phyloP scores from a whole-genome alignment of 2,888 invertebrate species.

The Chymomyza procnemis region DNA sequence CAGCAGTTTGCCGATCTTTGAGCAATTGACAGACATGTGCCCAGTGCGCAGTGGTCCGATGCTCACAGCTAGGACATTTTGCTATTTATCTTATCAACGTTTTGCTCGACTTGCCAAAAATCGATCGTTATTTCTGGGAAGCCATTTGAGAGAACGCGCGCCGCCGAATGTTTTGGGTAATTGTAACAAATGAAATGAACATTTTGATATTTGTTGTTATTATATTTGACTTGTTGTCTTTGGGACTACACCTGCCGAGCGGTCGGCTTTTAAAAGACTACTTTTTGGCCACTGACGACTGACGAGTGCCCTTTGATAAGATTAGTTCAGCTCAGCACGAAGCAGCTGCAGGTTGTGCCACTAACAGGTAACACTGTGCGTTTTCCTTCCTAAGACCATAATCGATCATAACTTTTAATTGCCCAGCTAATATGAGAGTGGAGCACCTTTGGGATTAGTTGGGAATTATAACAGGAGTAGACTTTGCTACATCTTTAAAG shows the following conservation, averaged over 20 bases:
- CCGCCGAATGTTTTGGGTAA: constrained; percentile 57
- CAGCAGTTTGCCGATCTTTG: constrained; percentile 24
- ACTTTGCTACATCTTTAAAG: not conserved
- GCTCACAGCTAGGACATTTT: constrained; percentile 34
- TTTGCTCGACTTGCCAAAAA: constrained; percentile 31
- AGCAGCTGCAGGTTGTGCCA: constrained; percentile 23
- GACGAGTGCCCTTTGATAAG: constrained; percentile 58
- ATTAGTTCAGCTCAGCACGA: constrained; percentile 50
- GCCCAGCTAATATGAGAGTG: constrained; percentile 46
- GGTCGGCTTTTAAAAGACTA: constrained; percentile 2
- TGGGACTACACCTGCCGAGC: constrained; percentile 51
- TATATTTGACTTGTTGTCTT: constrained; percentile 11
- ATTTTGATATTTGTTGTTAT: not conserved
- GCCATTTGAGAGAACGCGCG: constrained; percentile 27
- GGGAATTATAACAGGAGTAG: not conserved
- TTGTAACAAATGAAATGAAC: constrained; percentile 56
- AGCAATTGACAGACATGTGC: not conserved
- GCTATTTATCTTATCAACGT: constrained; percentile 65
- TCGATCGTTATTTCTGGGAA: constrained; percentile 25
- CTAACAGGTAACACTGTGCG: constrained; percentile 42
- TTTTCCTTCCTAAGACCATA: constrained; percentile 27
- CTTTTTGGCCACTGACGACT: constrained; percentile 32
- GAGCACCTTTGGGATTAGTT: not conserved
- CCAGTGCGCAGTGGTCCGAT: constrained; percentile 34
- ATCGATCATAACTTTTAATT: constrained; percentile 64